Evolutionary conservation across 2,113 vertebrate genomes (phyloP).

Genomic region (Antigone vipio): DNA sequence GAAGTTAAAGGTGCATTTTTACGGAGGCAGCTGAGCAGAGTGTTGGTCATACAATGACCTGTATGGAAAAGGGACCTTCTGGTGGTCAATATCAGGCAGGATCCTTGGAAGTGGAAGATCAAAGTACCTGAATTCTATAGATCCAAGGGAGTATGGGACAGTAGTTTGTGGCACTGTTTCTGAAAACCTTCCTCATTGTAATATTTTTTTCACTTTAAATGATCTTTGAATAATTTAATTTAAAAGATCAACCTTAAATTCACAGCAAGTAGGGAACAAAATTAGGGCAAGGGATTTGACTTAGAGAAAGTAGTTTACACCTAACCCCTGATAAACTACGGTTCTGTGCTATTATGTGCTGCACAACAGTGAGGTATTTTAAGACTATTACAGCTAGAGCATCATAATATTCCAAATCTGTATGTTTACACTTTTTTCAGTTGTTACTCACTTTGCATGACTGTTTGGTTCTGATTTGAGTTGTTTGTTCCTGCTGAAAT

Average conservation of each 20-base stretch:
- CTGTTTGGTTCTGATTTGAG: background rate
- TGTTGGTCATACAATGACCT: background rate
- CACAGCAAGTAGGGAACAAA: background rate
- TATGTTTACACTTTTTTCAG: background rate
- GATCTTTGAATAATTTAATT: background rate
- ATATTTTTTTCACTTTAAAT: background rate
- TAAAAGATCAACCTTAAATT: background rate
- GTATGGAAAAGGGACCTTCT: background rate
- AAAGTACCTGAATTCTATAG: background rate
- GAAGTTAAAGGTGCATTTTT: background rate
- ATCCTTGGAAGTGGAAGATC: background rate
- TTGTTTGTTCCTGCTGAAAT: background rate
- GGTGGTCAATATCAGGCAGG: background rate
- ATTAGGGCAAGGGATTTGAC: background rate
- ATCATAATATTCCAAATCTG: background rate
- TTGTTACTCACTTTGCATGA: background rate
- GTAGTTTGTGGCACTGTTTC: background rate
- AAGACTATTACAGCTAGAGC: background rate
- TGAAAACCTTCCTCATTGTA: background rate
- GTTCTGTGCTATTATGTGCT: background rate
- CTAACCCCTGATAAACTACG: background rate
- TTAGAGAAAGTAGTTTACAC: background rate
- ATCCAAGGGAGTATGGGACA: background rate
- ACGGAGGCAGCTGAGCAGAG: background rate
- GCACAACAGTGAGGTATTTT: background rate